These are phyloP conservation scores for Spinus olivaceus DNA, from an alignment of 2,797 vertebrate species.

Conservation along the genomic window DNA sequence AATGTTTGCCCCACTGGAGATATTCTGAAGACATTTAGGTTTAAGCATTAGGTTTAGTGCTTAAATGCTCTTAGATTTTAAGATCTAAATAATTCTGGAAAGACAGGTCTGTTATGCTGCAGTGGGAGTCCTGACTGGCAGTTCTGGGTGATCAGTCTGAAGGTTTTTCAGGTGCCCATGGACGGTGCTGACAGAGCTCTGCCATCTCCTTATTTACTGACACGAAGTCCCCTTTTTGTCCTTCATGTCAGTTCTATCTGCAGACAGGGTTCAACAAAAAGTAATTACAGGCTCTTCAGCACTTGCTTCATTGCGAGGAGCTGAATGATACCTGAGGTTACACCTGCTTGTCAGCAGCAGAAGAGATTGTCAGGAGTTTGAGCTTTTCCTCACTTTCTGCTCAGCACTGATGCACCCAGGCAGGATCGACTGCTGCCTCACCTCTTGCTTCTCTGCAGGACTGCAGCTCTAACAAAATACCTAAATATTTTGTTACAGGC, in stretches of 20 bases:
- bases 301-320: background rate
- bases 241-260: background rate
- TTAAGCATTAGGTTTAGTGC: background rate
- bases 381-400: background rate
- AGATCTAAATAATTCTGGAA: background rate
- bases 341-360: background rate
- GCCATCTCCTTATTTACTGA: background rate
- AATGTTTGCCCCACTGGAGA: background rate
- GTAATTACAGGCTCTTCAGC: background rate
- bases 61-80: background rate
- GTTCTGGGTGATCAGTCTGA: background rate
- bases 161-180: background rate
- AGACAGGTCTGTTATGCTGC: background rate
- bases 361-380: background rate
- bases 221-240: background rate
- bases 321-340: background rate
- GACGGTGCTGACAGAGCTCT: background rate
- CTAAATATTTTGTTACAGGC: background rate
- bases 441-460: background rate
- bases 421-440: background rate
- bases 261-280: background rate
- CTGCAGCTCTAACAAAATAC: background rate
- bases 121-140: background rate
- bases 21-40: background rate
- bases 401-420: background rate